phyloP scores from a whole-genome alignment of 2,888 invertebrate genomes.

The Lomographa bimaculata region DNA sequence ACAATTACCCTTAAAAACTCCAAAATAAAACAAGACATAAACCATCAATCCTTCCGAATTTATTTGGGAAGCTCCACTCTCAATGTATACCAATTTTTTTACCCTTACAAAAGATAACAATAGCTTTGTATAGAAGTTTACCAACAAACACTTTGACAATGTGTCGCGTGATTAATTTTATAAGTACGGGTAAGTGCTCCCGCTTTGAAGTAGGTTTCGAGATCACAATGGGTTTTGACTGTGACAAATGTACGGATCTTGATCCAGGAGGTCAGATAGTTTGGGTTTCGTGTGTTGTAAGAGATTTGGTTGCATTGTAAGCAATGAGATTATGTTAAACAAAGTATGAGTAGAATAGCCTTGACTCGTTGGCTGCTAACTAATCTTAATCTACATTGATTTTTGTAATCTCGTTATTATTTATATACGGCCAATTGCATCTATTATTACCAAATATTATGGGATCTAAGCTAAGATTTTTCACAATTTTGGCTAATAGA shows the following conservation, averaged over 20 bases:
- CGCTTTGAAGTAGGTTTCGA: constrained; percentile 40
- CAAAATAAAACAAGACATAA: constrained; percentile 47
- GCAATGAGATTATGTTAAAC: too few relatives aligned
- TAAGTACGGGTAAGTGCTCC: constrained; percentile 66
- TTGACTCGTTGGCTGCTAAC: background rate
- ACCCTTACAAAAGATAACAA: constrained; percentile 39
- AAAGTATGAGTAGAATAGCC: background rate
- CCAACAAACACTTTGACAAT: constrained; percentile 70
- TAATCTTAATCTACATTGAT: too few relatives aligned
- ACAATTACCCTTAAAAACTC: constrained; percentile 1
- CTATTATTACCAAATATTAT: too few relatives aligned
- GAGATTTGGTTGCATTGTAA: constrained; percentile 1
- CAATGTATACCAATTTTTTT: constrained; percentile 47
- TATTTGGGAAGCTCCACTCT: constrained; percentile 54
- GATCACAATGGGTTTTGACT: constrained; percentile 32
- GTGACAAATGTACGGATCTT: constrained; percentile 21
- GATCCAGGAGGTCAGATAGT: constrained; percentile 17
- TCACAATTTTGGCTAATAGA: too few relatives aligned
- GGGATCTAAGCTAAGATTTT: too few relatives aligned
- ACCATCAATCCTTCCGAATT: constrained; percentile 61
- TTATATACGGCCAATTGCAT: too few relatives aligned
- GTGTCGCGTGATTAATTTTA: constrained; percentile 73
- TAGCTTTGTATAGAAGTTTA: constrained; percentile 70
- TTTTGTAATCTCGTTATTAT: too few relatives aligned
- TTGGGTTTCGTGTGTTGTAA: too few relatives aligned